Evolutionary conservation across 1,140 invertebrate genomes (phyloP).

Genomic region (Anastrepha ludens): DNA sequence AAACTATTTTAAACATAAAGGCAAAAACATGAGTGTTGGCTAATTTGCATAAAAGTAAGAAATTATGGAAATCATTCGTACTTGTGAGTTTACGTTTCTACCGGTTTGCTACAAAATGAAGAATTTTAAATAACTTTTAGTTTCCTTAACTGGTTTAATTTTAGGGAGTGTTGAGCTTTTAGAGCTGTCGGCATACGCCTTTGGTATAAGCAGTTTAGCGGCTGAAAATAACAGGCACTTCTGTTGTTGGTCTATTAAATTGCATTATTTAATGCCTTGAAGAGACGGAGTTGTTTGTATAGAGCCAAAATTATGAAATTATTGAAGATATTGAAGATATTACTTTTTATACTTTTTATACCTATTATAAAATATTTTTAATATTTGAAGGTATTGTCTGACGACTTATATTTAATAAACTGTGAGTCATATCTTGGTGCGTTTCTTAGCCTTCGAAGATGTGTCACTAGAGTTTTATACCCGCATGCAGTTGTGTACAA

Average conservation of each 20-base stretch:
- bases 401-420: background rate
- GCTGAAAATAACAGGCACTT: background rate
- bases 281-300: background rate
- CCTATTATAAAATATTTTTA: background rate
- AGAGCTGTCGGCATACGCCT: background rate
- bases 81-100: background rate
- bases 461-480: no score
- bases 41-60: background rate
- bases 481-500: no score
- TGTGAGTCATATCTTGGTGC: no score
- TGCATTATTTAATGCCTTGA: background rate
- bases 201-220: background rate
- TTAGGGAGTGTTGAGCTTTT: conserved; percentile 6
- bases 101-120: background rate
- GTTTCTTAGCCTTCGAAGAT: no score
- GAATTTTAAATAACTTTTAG: conserved; percentile 9
- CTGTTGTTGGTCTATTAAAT: conserved; percentile 14
- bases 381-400: background rate
- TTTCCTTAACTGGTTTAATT: background rate
- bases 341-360: background rate
- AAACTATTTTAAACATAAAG: background rate
- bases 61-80: background rate
- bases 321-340: background rate
- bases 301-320: no score
- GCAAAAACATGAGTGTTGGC: background rate